Base-by-base conservation (phyloP, 2,113 vertebrate species). In the Recurvirostra avosetta region DNA sequence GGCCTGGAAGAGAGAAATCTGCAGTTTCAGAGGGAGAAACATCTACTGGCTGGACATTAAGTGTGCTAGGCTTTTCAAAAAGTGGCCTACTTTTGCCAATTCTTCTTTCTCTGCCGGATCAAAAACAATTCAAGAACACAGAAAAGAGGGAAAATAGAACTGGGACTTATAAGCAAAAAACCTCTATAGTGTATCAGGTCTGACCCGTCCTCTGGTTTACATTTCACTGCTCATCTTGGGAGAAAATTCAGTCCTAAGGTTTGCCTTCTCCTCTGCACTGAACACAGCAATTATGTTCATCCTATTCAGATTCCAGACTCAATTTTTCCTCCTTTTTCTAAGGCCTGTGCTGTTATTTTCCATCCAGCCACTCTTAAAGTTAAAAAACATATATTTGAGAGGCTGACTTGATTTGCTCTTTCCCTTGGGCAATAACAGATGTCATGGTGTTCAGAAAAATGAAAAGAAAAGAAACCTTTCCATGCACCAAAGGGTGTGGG, bases 261-360 rank as follows among this genome's bases (percentile, higher is more conserved):
- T 94, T 9, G 6, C 78, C 34, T 83, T 86, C 79, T 88, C 38
- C 45, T 86, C 70, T 95, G n/a, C 30, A 72, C 19, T 53, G 73
- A 95, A 68, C 47, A 50, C 61, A 88, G 43, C 0, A 2, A 91
- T 96, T 94, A 61, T 70, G 47, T 72, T 91, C 73, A 73, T 94
- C 49, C 70, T 84, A 75, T 94, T 97, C 86, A 89, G 77, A 94
- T 89, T 91, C 68, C 58, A 91, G 45, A 75, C 36, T 89, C 72
- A 68, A 32, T 91, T 94, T 94, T 89, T 63, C 15, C 81, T 92
- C 43, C 40, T 83, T 92, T 95, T 80, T 94, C 72, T 81, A 63
- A 89, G 59, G 15, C 65, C 32, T 72, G 27, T 87, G 52, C 56
- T 94, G 86, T 92, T 95, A 87, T 91, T 95, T 91, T 81, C 86